phyloP scores from a whole-genome alignment of 2,797 vertebrate genomes.

The Eulemur mongoz region DNA sequence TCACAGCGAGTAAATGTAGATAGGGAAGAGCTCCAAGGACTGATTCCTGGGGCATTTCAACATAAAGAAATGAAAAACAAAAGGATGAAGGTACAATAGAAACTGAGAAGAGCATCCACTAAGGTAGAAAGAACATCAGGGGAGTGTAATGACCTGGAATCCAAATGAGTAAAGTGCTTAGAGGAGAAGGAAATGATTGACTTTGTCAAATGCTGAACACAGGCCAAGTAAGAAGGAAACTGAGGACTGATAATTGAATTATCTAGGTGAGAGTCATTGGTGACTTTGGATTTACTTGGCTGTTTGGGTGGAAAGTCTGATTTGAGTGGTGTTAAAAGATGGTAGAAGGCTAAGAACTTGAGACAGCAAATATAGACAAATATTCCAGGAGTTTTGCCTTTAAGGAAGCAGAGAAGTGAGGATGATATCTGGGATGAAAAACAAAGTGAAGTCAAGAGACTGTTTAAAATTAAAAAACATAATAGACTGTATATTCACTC shows the following conservation, averaged over 20 bases:
- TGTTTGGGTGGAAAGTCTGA: neutral
- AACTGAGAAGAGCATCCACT: neutral
- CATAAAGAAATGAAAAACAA: neutral
- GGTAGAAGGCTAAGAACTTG: neutral
- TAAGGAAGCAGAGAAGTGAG: neutral
- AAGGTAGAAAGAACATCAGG: neutral
- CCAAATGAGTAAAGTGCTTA: neutral
- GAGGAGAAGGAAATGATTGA: neutral
- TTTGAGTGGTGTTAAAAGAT: neutral
- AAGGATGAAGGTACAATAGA: neutral
- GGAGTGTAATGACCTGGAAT: neutral
- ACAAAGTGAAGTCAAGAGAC: neutral
- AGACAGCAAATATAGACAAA: neutral
- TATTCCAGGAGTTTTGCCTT: neutral
- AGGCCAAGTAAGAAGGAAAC: neutral
- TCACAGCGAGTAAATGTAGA: neutral
- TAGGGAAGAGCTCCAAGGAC: neutral
- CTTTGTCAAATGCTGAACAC: neutral
- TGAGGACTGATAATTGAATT: neutral
- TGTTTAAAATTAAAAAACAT: neutral
- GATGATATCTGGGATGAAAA: neutral
- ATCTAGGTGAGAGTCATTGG: neutral
- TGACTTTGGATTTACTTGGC: neutral
- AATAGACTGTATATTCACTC: neutral
- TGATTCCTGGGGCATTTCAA: neutral